Conservation (phyloP, 2,797 vertebrate species). For the Phoeniculus purpureus region DNA sequence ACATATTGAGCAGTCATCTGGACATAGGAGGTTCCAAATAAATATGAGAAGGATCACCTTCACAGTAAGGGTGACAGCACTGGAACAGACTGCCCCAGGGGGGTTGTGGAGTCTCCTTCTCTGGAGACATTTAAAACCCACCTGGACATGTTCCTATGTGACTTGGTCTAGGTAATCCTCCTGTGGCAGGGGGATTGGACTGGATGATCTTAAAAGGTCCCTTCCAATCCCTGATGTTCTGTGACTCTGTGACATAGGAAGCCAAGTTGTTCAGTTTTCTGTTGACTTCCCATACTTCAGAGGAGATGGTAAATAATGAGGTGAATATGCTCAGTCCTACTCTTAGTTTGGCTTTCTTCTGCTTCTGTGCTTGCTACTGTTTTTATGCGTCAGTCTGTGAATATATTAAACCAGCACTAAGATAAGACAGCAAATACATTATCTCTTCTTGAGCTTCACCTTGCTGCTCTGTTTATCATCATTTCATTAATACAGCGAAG, state of each 20-base stretch:
- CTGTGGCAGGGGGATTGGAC: neutral
- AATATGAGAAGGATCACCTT: no score
- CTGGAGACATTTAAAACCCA: no score
- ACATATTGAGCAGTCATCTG: neutral
- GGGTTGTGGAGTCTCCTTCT: no score
- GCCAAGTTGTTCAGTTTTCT: neutral
- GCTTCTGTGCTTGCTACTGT: neutral
- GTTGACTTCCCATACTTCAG: neutral
- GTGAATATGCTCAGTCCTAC: neutral
- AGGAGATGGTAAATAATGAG: neutral
- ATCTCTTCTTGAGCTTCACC: neutral
- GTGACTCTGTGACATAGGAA: neutral
- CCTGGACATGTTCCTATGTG: neutral
- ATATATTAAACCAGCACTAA: neutral
- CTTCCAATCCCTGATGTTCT: neutral
- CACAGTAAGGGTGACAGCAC: no score
- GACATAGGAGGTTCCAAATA: no score
- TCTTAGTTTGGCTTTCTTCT: neutral
- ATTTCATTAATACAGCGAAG: neutral
- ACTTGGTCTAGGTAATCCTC: rapidly evolving
- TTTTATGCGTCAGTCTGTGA: neutral
- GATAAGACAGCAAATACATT: neutral
- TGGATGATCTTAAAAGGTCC: neutral
- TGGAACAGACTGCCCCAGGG: no score
- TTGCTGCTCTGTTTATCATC: neutral